A percentile compares a stretch with the other conserved stretches of the same genome.
phyloP scores from a whole-genome alignment of 2,888 invertebrate genomes.

The Choristoneura rosaceana region DNA sequence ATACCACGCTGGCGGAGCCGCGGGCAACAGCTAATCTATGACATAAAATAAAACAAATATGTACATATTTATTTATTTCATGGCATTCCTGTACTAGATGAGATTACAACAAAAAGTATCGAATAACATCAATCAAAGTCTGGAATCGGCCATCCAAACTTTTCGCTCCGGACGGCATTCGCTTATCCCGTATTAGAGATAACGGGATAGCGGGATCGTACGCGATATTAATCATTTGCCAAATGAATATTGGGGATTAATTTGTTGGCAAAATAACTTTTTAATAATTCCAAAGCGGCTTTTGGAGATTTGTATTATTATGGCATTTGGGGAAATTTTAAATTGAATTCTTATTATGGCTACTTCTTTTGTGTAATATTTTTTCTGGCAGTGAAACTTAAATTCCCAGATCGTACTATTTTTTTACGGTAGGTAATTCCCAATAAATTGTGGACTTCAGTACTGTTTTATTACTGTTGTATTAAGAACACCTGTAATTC shows the following conservation, averaged over 20 bases:
- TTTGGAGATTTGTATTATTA: background rate
- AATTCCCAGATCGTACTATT: too few relatives aligned
- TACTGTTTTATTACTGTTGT: too few relatives aligned
- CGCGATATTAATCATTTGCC: conserved; percentile 33
- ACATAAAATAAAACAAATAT: too few relatives aligned
- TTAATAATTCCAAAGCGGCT: conserved; percentile 19
- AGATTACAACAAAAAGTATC: conserved; percentile 1
- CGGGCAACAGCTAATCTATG: too few relatives aligned
- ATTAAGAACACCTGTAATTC: too few relatives aligned
- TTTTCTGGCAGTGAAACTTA: too few relatives aligned
- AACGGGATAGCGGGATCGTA: background rate
- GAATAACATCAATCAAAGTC: conserved; percentile 31
- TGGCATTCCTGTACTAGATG: background rate
- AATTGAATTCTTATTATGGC: background rate
- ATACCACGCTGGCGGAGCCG: too few relatives aligned
- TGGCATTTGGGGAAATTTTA: background rate
- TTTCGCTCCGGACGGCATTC: background rate
- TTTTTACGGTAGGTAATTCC: too few relatives aligned
- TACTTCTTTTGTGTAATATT: too few relatives aligned
- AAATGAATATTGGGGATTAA: conserved; percentile 27
- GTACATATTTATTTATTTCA: too few relatives aligned
- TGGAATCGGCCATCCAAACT: conserved; percentile 17
- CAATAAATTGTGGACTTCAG: too few relatives aligned
- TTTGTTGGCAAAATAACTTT: conserved; percentile 20
- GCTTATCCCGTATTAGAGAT: conserved; percentile 9